These are phyloP conservation scores for Psix sp. DNA, from an alignment of 1,140 invertebrate genomes.

Conservation along the genomic window DNA sequence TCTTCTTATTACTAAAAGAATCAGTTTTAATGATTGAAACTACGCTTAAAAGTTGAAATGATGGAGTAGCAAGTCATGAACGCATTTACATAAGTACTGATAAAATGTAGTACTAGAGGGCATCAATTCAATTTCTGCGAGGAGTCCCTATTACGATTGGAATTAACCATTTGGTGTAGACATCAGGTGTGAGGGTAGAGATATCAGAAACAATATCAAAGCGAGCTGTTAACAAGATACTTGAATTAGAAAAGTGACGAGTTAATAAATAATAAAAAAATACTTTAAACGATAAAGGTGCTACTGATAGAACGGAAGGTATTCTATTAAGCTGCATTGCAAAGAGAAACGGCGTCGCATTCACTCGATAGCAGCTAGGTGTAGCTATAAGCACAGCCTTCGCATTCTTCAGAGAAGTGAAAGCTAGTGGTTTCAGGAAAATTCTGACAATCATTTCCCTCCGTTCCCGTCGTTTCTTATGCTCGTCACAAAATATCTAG, in stretches of 20 bases:
- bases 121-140: too few species aligned
- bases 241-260: conserved; percentile 18
- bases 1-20: too few species aligned
- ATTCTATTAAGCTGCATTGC: conserved; percentile 46
- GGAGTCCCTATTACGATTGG: too few species aligned
- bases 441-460: conserved; percentile 66
- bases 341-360: conserved; percentile 48
- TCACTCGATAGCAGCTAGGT: conserved; percentile 50
- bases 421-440: conserved; percentile 72
- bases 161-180: too few species aligned
- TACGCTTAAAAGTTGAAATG: too few species aligned
- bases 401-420: conserved; percentile 74
- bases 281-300: not conserved
- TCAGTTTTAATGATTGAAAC: too few species aligned
- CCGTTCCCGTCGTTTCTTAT: conserved; percentile 7
- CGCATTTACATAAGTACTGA: too few species aligned
- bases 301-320: conserved; percentile 34
- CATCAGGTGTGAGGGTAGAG: too few species aligned
- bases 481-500: not conserved
- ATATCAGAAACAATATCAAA: too few species aligned
- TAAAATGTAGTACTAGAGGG: too few species aligned
- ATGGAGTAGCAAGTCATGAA: too few species aligned
- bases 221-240: too few species aligned
- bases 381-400: conserved; percentile 69
- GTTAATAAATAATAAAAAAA: conserved; percentile 31